phyloP scores from a whole-genome alignment of 2,888 invertebrate genomes.

The Byasa hedistus region DNA sequence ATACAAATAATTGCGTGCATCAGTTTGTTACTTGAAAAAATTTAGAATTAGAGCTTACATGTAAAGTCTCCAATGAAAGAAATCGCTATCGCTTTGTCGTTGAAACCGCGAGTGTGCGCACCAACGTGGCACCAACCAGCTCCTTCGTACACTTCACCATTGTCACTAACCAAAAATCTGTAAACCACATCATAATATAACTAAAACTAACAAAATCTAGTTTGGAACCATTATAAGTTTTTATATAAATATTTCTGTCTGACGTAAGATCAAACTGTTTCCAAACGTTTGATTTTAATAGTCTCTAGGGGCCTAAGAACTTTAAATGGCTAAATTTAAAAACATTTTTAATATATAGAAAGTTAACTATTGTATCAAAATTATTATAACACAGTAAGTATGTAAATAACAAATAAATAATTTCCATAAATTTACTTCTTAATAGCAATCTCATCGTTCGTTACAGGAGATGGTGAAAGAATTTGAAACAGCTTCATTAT shows the following conservation, averaged over 20 bases:
- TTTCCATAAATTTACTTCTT: no score
- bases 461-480: no score
- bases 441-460: no score
- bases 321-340: background rate
- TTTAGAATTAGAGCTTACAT: conserved; percentile 46
- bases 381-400: no score
- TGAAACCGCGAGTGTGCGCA: conserved; percentile 78
- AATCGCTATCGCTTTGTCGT: conserved; percentile 76
- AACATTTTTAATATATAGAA: no score
- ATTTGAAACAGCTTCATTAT: no score
- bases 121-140: conserved; percentile 55
- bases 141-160: conserved; percentile 71
- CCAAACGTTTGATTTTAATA: background rate
- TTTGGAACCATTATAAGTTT: background rate
- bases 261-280: background rate
- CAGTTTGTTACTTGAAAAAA: no score
- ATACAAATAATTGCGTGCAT: no score
- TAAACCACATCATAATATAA: conserved; percentile 32
- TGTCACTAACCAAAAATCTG: conserved; percentile 81
- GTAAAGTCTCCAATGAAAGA: conserved; percentile 80
- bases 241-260: background rate
- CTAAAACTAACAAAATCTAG: background rate
- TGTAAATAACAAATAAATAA: no score
- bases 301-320: background rate
- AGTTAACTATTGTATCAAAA: no score